Evolutionary conservation across 2,888 invertebrate genomes (phyloP).

Genomic region (Thelaira solivaga): DNA sequence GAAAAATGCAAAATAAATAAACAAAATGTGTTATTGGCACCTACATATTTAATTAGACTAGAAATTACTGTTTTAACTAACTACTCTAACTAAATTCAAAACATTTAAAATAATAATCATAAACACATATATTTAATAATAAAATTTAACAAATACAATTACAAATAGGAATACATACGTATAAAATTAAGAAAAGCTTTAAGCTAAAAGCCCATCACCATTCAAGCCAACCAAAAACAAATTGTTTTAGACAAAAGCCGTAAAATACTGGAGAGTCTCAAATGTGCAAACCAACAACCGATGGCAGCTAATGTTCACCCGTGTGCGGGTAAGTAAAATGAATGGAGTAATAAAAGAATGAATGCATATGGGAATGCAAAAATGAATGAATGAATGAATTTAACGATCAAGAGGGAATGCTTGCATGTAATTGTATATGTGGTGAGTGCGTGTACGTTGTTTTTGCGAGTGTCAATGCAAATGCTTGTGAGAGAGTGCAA

Average conservation of each 20-base stretch:
- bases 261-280: constrained; percentile 7
- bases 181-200: constrained; percentile 13
- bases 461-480: constrained; percentile 22
- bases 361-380: no score
- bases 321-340: no score
- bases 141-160: neutral
- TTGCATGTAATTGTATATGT: neutral
- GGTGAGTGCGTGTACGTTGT: neutral
- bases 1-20: neutral
- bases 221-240: constrained; percentile 60
- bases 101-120: neutral
- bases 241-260: constrained; percentile 39
- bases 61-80: constrained; percentile 2
- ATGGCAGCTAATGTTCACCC: no score
- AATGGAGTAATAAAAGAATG: no score
- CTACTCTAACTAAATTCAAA: constrained; percentile 6
- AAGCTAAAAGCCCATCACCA: constrained; percentile 56
- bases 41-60: neutral
- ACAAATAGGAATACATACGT: neutral
- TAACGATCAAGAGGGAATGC: no score
- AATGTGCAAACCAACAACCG: constrained; percentile 9
- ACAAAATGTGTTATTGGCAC: neutral
- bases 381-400: no score
- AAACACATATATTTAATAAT: neutral
- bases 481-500: constrained; percentile 36